These are phyloP conservation scores for Drosophila ochracea DNA, from an alignment of 2,888 invertebrate genomes.

Conservation along the genomic window DNA sequence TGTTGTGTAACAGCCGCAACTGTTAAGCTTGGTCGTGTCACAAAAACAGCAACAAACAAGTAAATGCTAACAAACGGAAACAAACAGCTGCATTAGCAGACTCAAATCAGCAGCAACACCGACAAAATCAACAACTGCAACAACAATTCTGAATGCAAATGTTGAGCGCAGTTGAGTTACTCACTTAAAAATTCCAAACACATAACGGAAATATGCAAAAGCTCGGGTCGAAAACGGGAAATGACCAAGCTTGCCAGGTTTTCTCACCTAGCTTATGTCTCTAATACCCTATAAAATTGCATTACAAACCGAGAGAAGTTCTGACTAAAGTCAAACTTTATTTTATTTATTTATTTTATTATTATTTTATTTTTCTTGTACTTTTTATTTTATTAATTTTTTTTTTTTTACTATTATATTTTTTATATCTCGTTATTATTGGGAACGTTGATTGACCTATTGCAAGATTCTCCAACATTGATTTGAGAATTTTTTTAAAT, in stretches of 20 bases:
- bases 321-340: neutral
- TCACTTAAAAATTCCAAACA: constrained; percentile 83
- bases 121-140: constrained; percentile 28
- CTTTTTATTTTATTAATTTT: too few relatives aligned
- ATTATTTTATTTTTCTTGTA: too few relatives aligned
- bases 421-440: too few relatives aligned
- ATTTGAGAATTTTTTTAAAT: neutral
- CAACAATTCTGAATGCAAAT: constrained; percentile 35
- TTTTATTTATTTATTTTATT: too few relatives aligned
- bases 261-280: constrained; percentile 20
- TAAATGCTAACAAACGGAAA: constrained; percentile 77
- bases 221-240: constrained; percentile 75
- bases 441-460: neutral
- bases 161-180: constrained; percentile 63
- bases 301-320: neutral
- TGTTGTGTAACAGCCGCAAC: constrained; percentile 42
- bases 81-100: constrained; percentile 79
- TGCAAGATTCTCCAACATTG: neutral
- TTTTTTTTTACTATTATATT: too few relatives aligned
- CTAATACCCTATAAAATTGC: neutral
- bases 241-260: constrained; percentile 71
- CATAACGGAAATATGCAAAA: constrained; percentile 83
- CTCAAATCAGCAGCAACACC: constrained; percentile 55
- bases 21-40: constrained; percentile 45
- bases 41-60: constrained; percentile 59